Evolutionary conservation across 2,113 vertebrate species (phyloP), one percentile per base, ranked within the genome.

Genomic region (Nycticorax nycticorax): DNA sequence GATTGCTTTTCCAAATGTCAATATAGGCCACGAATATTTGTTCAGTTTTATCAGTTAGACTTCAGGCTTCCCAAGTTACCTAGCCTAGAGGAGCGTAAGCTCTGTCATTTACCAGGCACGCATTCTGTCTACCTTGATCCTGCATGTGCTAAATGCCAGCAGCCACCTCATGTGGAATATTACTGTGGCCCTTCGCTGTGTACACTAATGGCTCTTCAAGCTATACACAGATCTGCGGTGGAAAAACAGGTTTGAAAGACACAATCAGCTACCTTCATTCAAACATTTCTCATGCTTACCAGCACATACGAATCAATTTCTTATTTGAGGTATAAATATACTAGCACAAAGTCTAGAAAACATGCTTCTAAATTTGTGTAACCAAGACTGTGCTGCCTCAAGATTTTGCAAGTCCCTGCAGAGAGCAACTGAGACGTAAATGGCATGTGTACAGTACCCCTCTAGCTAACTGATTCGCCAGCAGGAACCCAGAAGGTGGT

Each of bases 361-460:
- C 5, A 0, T 1, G 7, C 33, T 66, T 32, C 57, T 69, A 20
- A 52, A 32, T 75, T 76, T 76, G 52, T 9, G 13, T 18, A 32
- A 35, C 19, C 35, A 64, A 52, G 66, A 37, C 0, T 4, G 28
- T 5, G 33, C 43, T 39, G 35, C 47, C 56, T 56, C 21, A 27
- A 28, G 50, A 35, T n/a, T 66, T 66, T 66, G 39, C 3, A 6
- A n/a, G 66, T 16, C 14, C 23, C 60, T 35, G 3, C 3, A 26
- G 64, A 14, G 2, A 8, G 5, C 27, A 8, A 10, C 0, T 8
- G 43, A n/a, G 57, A 22, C 16, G 32, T 4, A n/a, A 75, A 53
- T 3, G 14, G 30, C 39, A 60, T 1, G 7, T 1, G 39, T n/a
- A 4, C 6, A 23, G 45, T 3, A 53, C 18, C 12, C 19, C 11